phyloP scores from a whole-genome alignment of 2,888 invertebrate species.

The Spodoptera picta region DNA sequence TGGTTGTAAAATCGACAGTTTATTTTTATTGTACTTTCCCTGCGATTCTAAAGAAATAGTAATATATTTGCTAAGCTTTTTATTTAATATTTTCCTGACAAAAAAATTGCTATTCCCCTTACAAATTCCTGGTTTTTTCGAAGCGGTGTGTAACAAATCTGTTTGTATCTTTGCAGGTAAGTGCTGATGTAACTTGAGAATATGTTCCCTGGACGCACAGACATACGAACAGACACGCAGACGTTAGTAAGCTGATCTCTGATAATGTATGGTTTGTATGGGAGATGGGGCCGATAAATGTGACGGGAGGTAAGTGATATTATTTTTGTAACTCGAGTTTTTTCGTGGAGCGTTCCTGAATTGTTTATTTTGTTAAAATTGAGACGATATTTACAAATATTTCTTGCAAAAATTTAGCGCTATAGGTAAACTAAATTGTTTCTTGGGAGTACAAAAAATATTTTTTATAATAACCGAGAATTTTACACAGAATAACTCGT shows the following conservation, averaged over 20 bases:
- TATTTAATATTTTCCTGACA: no score
- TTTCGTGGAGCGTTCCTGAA: conserved; percentile 11
- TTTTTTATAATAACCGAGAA: no score
- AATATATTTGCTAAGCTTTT: no score
- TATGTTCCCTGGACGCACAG: conserved; percentile 41
- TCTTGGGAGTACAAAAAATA: no score
- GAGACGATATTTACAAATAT: no score
- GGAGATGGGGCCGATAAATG: conserved; percentile 46
- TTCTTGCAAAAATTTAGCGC: no score
- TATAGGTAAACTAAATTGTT: no score
- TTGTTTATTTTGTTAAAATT: conserved; percentile 6
- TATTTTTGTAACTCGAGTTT: conserved; percentile 37
- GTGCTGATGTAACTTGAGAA: conserved; percentile 77
- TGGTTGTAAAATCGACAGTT: conserved; percentile 14
- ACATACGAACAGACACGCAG: conserved; percentile 21
- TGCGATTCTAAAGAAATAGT: not conserved
- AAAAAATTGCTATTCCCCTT: conserved; percentile 48
- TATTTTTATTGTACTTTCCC: conserved; percentile 1
- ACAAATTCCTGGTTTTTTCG: conserved; percentile 49
- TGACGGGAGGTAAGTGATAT: conserved; percentile 58
- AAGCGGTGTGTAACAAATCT: conserved; percentile 65
- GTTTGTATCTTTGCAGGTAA: conserved; percentile 85
- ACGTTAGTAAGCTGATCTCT: conserved; percentile 29
- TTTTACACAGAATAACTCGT: no score
- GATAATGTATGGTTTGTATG: conserved; percentile 41